phyloP scores from a whole-genome alignment of 2,888 invertebrate genomes.

The Aporophyla nigra region DNA sequence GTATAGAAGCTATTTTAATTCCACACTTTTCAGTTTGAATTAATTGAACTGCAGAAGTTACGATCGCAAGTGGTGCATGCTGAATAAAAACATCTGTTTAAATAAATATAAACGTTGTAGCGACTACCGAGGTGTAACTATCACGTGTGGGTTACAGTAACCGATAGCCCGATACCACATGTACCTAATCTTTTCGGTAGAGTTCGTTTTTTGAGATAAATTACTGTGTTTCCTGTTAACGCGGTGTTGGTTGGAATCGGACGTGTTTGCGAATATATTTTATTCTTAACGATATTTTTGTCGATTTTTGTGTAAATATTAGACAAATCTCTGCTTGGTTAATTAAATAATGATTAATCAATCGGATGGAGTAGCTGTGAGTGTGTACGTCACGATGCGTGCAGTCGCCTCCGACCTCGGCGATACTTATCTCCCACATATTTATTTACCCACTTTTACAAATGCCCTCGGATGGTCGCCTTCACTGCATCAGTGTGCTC shows the following conservation, averaged over 20 bases:
- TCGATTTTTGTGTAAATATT: slow-evolving; percentile 25
- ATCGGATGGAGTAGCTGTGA: slow-evolving; percentile 46
- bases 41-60: slow-evolving; percentile 28
- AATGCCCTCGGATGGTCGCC: slow-evolving; percentile 65
- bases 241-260: slow-evolving; percentile 36
- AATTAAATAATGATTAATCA: slow-evolving; percentile 66
- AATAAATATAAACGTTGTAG: slow-evolving; percentile 51
- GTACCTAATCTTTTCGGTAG: slow-evolving; percentile 46
- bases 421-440: slow-evolving; percentile 80
- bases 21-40: slow-evolving; percentile 19
- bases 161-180: slow-evolving; percentile 39
- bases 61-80: slow-evolving; percentile 26
- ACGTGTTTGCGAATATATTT: slow-evolving; percentile 47
- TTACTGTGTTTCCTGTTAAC: slow-evolving; percentile 39
- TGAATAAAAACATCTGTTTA: slow-evolving; percentile 54
- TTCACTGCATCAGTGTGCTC: slow-evolving; percentile 41
- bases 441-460: slow-evolving; percentile 76
- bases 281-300: slow-evolving; percentile 21
- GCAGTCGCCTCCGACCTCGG: slow-evolving; percentile 77
- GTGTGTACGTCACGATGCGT: slow-evolving; percentile 65
- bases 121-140: slow-evolving; percentile 44
- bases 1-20: neutral
- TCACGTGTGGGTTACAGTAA: slow-evolving; percentile 36
- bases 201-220: slow-evolving; percentile 42
- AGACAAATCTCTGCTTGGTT: slow-evolving; percentile 22